phyloP scores from a whole-genome alignment of 64 coral and sea anemone genomes.

The Acropora tenuis region DNA sequence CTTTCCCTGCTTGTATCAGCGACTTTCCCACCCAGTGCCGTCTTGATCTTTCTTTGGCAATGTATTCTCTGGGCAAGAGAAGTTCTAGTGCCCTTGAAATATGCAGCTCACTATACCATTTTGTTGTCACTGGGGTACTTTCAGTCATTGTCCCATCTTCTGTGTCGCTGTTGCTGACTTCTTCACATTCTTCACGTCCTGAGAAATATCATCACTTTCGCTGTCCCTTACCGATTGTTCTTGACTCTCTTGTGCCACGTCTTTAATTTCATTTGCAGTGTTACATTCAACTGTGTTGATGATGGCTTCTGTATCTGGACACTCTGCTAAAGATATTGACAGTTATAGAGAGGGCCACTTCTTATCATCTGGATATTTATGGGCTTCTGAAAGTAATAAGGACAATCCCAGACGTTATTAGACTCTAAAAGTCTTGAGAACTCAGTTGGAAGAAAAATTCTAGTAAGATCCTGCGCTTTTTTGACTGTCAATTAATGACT shows the following conservation, averaged over 20 bases:
- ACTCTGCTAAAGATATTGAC: background rate
- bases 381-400: background rate
- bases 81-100: background rate
- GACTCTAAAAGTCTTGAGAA: background rate
- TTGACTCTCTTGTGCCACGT: background rate
- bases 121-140: background rate
- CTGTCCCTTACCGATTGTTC: background rate
- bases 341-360: background rate
- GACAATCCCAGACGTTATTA: background rate
- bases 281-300: background rate
- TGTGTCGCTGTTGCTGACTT: background rate
- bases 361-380: background rate
- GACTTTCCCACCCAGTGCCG: background rate
- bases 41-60: background rate
- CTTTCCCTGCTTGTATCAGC: background rate
- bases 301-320: background rate
- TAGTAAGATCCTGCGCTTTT: background rate
- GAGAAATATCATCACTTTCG: background rate
- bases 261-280: background rate
- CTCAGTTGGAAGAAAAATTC: slow-evolving; percentile 12
- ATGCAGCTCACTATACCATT: background rate
- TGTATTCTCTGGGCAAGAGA: background rate
- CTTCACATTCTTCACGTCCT: background rate
- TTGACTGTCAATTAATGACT: background rate
- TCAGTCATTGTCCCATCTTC: background rate